These are phyloP conservation scores for Cyanoderma ruficeps DNA, from an alignment of 2,113 vertebrate genomes.

Conservation along the genomic window DNA sequence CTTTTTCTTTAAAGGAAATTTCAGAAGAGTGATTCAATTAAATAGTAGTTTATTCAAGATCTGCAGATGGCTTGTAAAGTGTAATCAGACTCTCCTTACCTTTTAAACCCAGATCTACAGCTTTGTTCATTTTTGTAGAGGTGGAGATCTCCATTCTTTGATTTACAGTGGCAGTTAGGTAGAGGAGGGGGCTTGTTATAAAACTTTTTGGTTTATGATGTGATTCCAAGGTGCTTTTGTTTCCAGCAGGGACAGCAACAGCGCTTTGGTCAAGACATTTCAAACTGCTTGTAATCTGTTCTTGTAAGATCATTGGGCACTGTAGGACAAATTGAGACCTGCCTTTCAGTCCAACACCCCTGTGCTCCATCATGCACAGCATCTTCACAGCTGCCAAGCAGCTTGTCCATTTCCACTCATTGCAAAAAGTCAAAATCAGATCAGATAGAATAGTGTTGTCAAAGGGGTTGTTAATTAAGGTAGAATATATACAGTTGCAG, in stretches of 20 bases:
- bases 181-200: background rate
- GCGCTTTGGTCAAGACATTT: slow-evolving; percentile 2
- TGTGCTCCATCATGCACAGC: background rate
- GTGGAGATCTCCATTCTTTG: background rate
- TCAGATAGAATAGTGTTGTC: background rate
- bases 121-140: slow-evolving; percentile 30
- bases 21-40: slow-evolving; percentile 39
- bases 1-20: slow-evolving; percentile 38
- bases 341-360: background rate
- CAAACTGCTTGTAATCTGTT: background rate
- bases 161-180: background rate
- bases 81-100: slow-evolving; percentile 35
- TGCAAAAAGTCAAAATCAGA: background rate
- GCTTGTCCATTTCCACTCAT: background rate
- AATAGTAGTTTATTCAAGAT: slow-evolving; percentile 27
- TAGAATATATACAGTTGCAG: background rate
- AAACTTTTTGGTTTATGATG: background rate
- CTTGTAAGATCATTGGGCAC: background rate
- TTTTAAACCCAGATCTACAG: slow-evolving; percentile 29
- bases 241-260: slow-evolving; percentile 17
- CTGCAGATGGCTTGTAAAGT: slow-evolving; percentile 59
- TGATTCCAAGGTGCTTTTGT: slow-evolving; percentile 38
- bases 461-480: background rate
- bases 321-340: slow-evolving; percentile 15
- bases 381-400: background rate